Evolutionary conservation across 2,113 vertebrate species (phyloP), one percentile per base, ranked within the genome.

Genomic region (Actinemys pallida): DNA sequence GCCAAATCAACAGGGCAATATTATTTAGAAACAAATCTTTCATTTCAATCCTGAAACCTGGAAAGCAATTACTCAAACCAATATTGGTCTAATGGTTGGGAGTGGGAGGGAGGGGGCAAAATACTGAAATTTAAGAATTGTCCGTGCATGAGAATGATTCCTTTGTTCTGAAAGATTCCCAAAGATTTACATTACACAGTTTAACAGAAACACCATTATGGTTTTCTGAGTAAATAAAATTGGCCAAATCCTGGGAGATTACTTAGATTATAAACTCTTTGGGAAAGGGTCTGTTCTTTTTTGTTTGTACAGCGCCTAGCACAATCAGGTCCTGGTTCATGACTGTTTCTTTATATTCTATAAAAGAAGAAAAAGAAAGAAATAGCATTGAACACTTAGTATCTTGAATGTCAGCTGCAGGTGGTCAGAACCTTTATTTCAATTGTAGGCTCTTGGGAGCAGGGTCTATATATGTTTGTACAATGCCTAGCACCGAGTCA

Each of bases 1-100:
- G 0, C 1, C n/a, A 0, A 35, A 52, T 56, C 69, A 90, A 1
- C 42, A 14, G 72, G 5, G 49, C 1, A 57, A 53, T 6, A 85
- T 35, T 90, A 79, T 59, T 47, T n/a, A 87, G 47, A 93, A 86
- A 94, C 9, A 11, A 31, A 10, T 29, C 35, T 91, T 91, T 69
- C 76, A 49, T 52, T 84, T 88, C 24, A 7, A 31, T n/a, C 90
- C 31, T 59, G n/a, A 89, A 87, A 89, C 2, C 27, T 80, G 62
- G 31, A 16, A 69, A n/a, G 31, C 62, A 35, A 69, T 69, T 69
- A 69, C 35, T 69, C 29, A 65, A 35, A 17, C 59, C 62, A 69
- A 19, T 69, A n/a, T n/a, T 69, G 62, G 12, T n/a, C 35, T 69
- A n/a, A 65, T 19, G 14, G 16, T 35, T 16, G 59, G 13, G 53